phyloP scores from a whole-genome alignment of 2,113 vertebrate species.

The Caranx ignobilis region DNA sequence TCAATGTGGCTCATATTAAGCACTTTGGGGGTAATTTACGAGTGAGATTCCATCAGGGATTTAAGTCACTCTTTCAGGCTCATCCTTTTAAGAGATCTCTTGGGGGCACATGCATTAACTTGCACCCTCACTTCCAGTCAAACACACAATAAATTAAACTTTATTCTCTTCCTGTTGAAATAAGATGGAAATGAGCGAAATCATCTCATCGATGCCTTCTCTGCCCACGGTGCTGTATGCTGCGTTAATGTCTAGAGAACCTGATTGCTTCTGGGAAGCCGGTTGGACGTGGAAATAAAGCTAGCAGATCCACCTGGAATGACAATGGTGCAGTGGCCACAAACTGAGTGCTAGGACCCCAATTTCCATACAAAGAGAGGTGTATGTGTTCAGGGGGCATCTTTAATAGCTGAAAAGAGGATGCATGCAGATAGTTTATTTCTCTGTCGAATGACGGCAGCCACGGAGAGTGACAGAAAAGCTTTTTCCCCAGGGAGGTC shows the following conservation, averaged over 20 bases:
- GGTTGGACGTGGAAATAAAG: conserved; percentile 64
- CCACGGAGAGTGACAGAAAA: conserved; percentile 64
- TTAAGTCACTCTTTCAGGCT: conserved; percentile 56
- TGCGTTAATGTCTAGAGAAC: conserved; percentile 54
- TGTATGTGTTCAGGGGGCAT: conserved; percentile 66
- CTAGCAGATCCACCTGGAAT: conserved; percentile 62
- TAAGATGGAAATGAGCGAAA: conserved; percentile 69
- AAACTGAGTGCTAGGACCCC: conserved; percentile 47
- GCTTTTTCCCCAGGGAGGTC: conserved; percentile 60
- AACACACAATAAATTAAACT: conserved; percentile 61
- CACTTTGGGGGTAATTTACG: conserved; percentile 41
- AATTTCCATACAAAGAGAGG: conserved; percentile 81
- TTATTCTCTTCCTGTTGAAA: conserved; percentile 52
- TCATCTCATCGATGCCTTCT: conserved; percentile 33
- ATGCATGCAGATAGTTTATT: conserved; percentile 69
- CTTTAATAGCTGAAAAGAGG: conserved; percentile 56
- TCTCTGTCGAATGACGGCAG: conserved; percentile 57
- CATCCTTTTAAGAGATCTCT: conserved; percentile 63
- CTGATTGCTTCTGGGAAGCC: conserved; percentile 56
- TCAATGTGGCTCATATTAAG: conserved; percentile 31
- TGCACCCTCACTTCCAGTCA: conserved; percentile 46
- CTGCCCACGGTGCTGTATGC: conserved; percentile 46
- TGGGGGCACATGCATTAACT: conserved; percentile 54
- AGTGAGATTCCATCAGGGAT: conserved; percentile 48
- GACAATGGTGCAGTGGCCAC: conserved; percentile 54